Percentiles rank a stretch among this genome's conserved stretches.
Evolutionary conservation across 2,888 invertebrate species (phyloP).

Genomic region (Bellardia bayeri): DNA sequence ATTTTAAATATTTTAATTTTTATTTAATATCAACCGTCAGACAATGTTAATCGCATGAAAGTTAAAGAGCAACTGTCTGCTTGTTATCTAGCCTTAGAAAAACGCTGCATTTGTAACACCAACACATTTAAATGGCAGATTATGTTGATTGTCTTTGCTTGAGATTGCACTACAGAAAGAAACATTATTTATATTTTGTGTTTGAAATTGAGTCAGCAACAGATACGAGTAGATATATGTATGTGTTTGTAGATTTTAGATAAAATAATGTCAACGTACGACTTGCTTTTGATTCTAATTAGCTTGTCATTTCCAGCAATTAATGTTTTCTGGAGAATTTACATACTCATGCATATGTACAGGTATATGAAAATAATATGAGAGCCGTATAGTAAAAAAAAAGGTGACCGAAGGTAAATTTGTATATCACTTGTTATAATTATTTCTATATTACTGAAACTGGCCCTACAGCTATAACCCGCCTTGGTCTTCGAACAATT

Average conservation of each 20-base stretch:
- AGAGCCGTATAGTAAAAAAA: neutral
- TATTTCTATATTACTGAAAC: too few relatives aligned
- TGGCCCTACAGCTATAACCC: too few relatives aligned
- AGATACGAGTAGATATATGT: neutral
- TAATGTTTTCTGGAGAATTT: neutral
- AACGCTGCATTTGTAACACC: slow-evolving; percentile 45
- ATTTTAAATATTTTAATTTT: neutral
- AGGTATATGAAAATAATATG: neutral
- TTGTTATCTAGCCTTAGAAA: slow-evolving; percentile 39
- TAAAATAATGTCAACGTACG: slow-evolving; percentile 1
- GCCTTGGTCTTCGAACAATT: too few relatives aligned
- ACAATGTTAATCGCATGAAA: slow-evolving; percentile 50
- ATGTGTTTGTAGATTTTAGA: slow-evolving; percentile 27
- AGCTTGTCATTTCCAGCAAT: slow-evolving; percentile 8
- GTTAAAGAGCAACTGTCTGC: slow-evolving; percentile 66
- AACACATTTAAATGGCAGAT: slow-evolving; percentile 27
- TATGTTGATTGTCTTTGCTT: slow-evolving; percentile 15
- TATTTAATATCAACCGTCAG: slow-evolving; percentile 26
- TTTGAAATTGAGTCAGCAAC: neutral
- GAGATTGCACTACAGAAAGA: neutral
- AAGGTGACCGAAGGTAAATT: slow-evolving; percentile 12
- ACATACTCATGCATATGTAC: neutral
- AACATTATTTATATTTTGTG: slow-evolving; percentile 1
- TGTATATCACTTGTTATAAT: too few relatives aligned
- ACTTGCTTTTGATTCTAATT: neutral